Evolutionary conservation across 2,113 vertebrate species (phyloP), one percentile per base, ranked within the genome.

Genomic region (Pelmatolapia mariae): DNA sequence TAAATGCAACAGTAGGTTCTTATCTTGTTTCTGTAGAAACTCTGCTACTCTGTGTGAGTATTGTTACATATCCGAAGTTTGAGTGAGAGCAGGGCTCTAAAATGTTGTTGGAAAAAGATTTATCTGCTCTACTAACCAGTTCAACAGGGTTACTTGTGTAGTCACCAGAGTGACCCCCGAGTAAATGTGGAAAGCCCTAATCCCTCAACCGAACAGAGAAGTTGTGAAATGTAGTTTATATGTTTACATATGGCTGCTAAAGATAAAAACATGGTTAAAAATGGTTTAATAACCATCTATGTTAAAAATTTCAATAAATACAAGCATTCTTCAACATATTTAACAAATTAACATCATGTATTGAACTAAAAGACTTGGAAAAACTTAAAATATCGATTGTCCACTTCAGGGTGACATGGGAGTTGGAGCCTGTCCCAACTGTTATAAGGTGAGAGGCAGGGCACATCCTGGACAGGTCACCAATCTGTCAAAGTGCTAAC

Each of bases 1-100:
- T 53, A 83, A 88, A 87, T 3, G 24, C 86, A 92, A 87, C 91
- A 92, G 52, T 3, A 10, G 85, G 73, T 59, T 83, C 92, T 93
- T 94, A 92, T 94, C 91, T 93, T 89, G 86, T 93, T 94, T 87
- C 88, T 93, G 63, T 93, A 89, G 92, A 87, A 71, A 82, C 52
- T 81, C 59, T 81, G n/a, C 88, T 36, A 11, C 81, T 68, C 45
- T 2, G 9, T 61, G 76, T 85, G 86, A 80, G 61, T 81, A 47
- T 12, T 76, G 56, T 81, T 29, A 78, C 61, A 89, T 79, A 63
- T 68, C 24, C 13, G 16, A 84, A 87, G 53, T 24, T 7, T 84
- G 57, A 18, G 52, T 81, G 38, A 40, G 54, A 81, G 85, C n/a
- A 61, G 71, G 43, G 24, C 43, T 78, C 9, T n/a, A 16, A 26